These are phyloP conservation scores for Cordylochernes scorpioides DNA, from an alignment of 2,888 invertebrate species.

Conservation along the genomic window DNA sequence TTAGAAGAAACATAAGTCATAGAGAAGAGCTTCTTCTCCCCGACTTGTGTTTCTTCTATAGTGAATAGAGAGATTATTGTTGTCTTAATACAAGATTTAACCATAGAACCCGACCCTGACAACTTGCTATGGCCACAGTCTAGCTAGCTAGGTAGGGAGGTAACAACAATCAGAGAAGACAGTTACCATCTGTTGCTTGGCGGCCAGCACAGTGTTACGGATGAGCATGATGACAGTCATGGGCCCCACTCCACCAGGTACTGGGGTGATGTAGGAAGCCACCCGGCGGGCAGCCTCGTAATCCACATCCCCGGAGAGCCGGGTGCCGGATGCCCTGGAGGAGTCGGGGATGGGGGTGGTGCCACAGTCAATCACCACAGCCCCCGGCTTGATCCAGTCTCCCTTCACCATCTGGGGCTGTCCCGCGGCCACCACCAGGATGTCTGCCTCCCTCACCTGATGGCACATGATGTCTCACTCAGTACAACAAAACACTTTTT, in stretches of 20 bases:
- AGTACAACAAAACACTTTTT: neutral
- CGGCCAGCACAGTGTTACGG: constrained; percentile 14
- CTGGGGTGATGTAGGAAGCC: constrained; percentile 74
- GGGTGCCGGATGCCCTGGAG: constrained; percentile 7
- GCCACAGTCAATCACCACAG: constrained; percentile 95
- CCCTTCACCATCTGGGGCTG: constrained; percentile 67
- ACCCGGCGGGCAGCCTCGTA: constrained; percentile 43
- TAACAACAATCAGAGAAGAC: no score
- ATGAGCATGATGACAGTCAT: constrained; percentile 87
- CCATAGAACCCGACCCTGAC: no score
- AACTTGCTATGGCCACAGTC: no score
- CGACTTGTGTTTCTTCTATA: no score
- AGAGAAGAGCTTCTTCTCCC: no score
- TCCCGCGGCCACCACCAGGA: constrained; percentile 88
- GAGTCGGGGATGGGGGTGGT: constrained; percentile 51
- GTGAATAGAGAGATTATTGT: no score
- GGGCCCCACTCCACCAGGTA: constrained; percentile 89
- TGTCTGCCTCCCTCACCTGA: constrained; percentile 41
- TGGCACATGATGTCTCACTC: no score
- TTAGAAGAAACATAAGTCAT: no score
- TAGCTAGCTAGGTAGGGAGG: no score
- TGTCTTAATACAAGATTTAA: no score
- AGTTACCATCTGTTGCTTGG: no score
- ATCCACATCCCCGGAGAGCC: constrained; percentile 14
- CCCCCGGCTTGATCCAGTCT: constrained; percentile 90